phyloP scores from a whole-genome alignment of 30 jellyfish, hydroid and myxozoan genomes.

The Euphysa ruthae region DNA sequence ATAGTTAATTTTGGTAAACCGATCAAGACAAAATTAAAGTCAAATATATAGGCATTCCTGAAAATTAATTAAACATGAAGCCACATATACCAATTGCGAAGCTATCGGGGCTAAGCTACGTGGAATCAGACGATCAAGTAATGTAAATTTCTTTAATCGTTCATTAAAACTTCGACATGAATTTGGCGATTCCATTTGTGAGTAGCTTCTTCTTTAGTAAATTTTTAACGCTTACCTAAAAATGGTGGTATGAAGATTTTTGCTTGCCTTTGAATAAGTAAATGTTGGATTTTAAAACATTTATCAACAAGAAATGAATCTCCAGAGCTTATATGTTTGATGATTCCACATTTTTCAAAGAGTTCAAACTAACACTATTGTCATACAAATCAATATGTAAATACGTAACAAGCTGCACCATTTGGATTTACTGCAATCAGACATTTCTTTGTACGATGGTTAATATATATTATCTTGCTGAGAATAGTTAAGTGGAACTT shows the following conservation, averaged over 20 bases:
- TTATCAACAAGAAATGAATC: constrained; percentile 64
- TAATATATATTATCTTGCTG: constrained; percentile 62
- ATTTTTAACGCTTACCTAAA: constrained; percentile 34
- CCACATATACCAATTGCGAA: constrained; percentile 50
- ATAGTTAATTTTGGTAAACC: no score
- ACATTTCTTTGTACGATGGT: constrained; percentile 46
- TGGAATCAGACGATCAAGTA: constrained; percentile 55
- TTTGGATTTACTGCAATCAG: constrained; percentile 61
- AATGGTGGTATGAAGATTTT: constrained; percentile 67
- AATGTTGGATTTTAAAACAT: constrained; percentile 69
- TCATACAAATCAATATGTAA: constrained; percentile 59
- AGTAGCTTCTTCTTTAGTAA: constrained; percentile 52
- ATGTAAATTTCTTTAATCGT: constrained; percentile 51
- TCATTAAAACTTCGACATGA: constrained; percentile 75
- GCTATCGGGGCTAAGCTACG: constrained; percentile 46
- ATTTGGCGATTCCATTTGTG: constrained; percentile 61
- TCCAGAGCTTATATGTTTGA: constrained; percentile 44
- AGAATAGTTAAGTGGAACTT: constrained; percentile 43
- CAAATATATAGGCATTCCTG: background rate
- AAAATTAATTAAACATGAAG: background rate
- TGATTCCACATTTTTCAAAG: constrained; percentile 39
- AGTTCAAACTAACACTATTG: constrained; percentile 45
- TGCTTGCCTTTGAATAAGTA: constrained; percentile 55
- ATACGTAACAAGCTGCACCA: constrained; percentile 54
- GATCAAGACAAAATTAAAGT: no score